Conservation (phyloP, 1,140 invertebrate species). For the Plutomurus gul region DNA sequence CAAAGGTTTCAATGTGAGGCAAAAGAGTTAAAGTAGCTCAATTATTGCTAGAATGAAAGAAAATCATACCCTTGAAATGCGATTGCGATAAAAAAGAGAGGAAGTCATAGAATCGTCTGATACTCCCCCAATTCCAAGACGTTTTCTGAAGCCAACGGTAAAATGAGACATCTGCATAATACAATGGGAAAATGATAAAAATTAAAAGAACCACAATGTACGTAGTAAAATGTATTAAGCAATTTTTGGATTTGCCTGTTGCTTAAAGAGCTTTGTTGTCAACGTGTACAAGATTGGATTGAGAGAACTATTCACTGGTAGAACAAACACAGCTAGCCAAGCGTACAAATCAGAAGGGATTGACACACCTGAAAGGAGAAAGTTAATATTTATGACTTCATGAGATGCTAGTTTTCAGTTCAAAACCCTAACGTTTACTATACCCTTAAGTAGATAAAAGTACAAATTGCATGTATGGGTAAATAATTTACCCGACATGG, state of each 20-base stretch:
- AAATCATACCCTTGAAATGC: slow-evolving; percentile 35
- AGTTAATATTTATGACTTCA: neutral
- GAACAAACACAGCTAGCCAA: slow-evolving; percentile 70
- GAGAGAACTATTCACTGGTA: slow-evolving; percentile 72
- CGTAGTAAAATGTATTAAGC: neutral
- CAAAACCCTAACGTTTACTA: too few relatives aligned
- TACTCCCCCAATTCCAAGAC: slow-evolving; percentile 21
- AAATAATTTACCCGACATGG: slow-evolving; percentile 61
- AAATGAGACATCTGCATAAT: slow-evolving; percentile 43
- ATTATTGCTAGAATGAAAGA: neutral
- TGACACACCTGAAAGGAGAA: slow-evolving; percentile 56
- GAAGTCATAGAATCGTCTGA: slow-evolving; percentile 40
- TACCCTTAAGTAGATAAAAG: too few relatives aligned
- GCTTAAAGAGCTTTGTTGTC: slow-evolving; percentile 65
- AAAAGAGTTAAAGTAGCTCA: neutral
- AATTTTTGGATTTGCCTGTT: slow-evolving; percentile 60
- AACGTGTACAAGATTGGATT: slow-evolving; percentile 74
- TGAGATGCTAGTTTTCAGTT: neutral
- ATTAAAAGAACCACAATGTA: neutral
- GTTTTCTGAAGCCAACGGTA: slow-evolving; percentile 43
- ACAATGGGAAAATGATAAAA: neutral
- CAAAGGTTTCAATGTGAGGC: too few relatives aligned
- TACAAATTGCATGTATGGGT: too few relatives aligned
- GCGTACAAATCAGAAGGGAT: slow-evolving; percentile 65
- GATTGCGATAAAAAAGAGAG: slow-evolving; percentile 40